phyloP scores from a whole-genome alignment of 2,888 invertebrate genomes.

The Eugnorisma glareosa region DNA sequence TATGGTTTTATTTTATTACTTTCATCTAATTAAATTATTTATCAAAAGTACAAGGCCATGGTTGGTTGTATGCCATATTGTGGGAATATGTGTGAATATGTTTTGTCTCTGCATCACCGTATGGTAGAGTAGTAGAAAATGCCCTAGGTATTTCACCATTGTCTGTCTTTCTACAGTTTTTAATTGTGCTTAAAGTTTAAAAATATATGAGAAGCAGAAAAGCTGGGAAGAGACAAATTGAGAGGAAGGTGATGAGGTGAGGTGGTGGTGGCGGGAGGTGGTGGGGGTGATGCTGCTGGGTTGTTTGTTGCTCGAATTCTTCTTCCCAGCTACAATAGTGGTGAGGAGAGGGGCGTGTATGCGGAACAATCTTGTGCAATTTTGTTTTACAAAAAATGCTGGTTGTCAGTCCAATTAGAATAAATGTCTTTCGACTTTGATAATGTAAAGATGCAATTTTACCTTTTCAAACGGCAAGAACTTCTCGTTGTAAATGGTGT shows the following conservation, averaged over 20 bases:
- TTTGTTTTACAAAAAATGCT: background rate
- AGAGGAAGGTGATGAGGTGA: too few species aligned
- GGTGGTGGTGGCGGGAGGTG: too few species aligned
- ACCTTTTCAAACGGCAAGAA: constrained; percentile 91
- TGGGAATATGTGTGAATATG: background rate
- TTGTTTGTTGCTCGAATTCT: background rate
- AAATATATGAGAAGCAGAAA: background rate
- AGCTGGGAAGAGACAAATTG: background rate
- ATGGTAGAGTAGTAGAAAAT: background rate
- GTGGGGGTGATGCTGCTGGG: background rate
- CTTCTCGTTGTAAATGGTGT: constrained; percentile 92
- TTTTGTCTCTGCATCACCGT: background rate
- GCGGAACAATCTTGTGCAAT: background rate
- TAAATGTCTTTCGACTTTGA: background rate
- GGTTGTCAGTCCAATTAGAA: background rate
- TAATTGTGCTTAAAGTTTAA: too few species aligned
- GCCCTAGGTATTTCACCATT: background rate
- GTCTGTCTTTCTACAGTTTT: too few species aligned
- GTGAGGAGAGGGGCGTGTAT: background rate
- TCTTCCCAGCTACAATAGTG: background rate
- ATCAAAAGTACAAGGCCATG: background rate
- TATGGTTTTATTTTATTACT: background rate
- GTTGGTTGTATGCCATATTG: background rate
- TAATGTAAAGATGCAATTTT: constrained; percentile 23
- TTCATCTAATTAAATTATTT: background rate